phyloP scores from a whole-genome alignment of 92 coral and sea anemone genomes.

The Anthopleura xanthogrammica region DNA sequence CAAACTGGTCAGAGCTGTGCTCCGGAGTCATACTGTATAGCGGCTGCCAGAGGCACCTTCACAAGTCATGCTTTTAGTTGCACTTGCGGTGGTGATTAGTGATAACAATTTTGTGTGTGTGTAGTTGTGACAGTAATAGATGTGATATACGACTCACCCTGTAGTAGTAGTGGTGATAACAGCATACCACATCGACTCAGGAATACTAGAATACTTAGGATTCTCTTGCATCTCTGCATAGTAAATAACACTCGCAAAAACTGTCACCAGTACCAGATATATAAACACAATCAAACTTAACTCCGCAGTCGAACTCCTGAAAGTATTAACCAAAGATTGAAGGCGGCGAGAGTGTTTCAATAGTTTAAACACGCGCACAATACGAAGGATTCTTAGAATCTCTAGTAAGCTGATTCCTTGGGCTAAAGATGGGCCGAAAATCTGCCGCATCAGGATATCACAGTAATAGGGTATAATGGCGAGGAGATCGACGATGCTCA shows the following conservation, averaged over 20 bases:
- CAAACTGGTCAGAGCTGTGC: no score
- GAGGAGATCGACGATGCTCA: constrained; percentile 74
- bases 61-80: background rate
- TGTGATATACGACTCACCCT: constrained; percentile 48
- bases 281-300: constrained; percentile 64
- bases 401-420: constrained; percentile 61
- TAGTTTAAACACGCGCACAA: constrained; percentile 75
- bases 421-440: constrained; percentile 26
- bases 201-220: constrained; percentile 71
- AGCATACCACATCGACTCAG: constrained; percentile 94
- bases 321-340: constrained; percentile 50
- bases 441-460: constrained; percentile 41
- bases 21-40: no score
- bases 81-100: background rate
- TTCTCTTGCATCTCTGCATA: constrained; percentile 69
- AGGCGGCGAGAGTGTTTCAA: constrained; percentile 73
- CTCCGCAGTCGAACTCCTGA: constrained; percentile 74
- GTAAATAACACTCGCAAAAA: constrained; percentile 72
- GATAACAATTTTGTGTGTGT: background rate
- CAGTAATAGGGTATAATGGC: constrained; percentile 74
- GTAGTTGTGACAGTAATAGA: background rate
- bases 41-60: no score
- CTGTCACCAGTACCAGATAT: constrained; percentile 63
- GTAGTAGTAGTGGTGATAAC: constrained; percentile 82
- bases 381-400: constrained; percentile 63